These are phyloP conservation scores for Melangyna quadrimaculata DNA, from an alignment of 2,888 invertebrate genomes.

Conservation along the genomic window DNA sequence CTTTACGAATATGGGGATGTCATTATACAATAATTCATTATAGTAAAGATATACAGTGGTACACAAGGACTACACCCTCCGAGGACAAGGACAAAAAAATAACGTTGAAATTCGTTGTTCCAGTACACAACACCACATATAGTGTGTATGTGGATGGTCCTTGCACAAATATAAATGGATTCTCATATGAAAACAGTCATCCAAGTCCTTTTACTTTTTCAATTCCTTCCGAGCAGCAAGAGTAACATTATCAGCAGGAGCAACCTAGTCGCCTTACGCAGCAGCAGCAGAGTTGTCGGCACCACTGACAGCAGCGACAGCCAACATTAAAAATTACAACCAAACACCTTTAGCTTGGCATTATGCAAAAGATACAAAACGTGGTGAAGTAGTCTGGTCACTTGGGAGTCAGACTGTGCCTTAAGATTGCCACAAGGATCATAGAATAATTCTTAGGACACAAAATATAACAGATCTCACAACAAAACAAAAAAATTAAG, in stretches of 20 bases:
- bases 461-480: not conserved
- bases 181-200: conserved; percentile 68
- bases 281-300: not conserved
- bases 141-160: conserved; percentile 30
- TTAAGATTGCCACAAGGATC: conserved; percentile 59
- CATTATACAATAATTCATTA: conserved; percentile 70
- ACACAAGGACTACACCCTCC: conserved; percentile 40
- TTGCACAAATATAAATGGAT: conserved; percentile 71
- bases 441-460: conserved; percentile 38
- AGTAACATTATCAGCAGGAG: conserved; percentile 33
- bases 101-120: conserved; percentile 28
- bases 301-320: conserved; percentile 51
- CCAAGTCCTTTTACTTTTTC: conserved; percentile 52
- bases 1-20: conserved; percentile 64
- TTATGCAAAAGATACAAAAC: conserved; percentile 23
- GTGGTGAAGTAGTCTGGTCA: conserved; percentile 66
- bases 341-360: conserved; percentile 37
- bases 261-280: not conserved
- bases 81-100: conserved; percentile 56
- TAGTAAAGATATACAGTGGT: conserved; percentile 46
- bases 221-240: conserved; percentile 40
- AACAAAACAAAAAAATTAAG: not conserved
- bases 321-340: conserved; percentile 66
- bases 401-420: conserved; percentile 64
- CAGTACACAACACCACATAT: not conserved